Percentiles rank a stretch among this genome's conserved stretches.
Evolutionary conservation across 2,888 invertebrate species (phyloP).

Genomic region (Volucella bombylans): DNA sequence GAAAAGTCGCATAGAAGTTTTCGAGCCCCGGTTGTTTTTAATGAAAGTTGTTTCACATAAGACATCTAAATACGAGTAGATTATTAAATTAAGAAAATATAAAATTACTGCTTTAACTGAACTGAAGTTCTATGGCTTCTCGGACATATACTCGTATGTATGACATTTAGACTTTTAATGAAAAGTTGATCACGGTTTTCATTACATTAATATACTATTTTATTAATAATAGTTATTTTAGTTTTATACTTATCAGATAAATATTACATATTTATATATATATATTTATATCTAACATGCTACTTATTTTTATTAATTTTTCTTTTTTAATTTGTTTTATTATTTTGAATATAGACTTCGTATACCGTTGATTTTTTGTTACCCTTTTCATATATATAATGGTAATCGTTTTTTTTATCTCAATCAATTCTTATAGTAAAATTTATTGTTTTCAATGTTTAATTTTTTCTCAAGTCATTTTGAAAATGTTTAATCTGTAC

Average conservation of each 20-base stretch:
- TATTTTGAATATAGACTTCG: conserved; percentile 70
- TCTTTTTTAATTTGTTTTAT: conserved; percentile 30
- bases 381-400: conserved; percentile 20
- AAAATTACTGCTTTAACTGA: no score
- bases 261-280: conserved; percentile 71
- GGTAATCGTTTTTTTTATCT: conserved; percentile 33
- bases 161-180: background rate
- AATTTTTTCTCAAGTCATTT: conserved; percentile 53
- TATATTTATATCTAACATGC: conserved; percentile 66
- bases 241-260: conserved; percentile 69
- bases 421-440: conserved; percentile 53
- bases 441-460: conserved; percentile 72
- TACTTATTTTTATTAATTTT: conserved; percentile 14
- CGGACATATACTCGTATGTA: background rate
- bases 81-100: no score
- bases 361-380: conserved; percentile 59
- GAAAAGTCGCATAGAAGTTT: no score
- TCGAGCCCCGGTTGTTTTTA: no score
- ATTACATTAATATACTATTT: conserved; percentile 71
- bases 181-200: background rate
- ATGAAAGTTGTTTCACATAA: no score
- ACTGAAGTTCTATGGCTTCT: no score
- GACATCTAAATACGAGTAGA: no score
- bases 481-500: conserved; percentile 69
- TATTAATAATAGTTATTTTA: conserved; percentile 62